These are phyloP conservation scores for Papilio polyxenes DNA, from an alignment of 1,140 invertebrate genomes.

Conservation along the genomic window DNA sequence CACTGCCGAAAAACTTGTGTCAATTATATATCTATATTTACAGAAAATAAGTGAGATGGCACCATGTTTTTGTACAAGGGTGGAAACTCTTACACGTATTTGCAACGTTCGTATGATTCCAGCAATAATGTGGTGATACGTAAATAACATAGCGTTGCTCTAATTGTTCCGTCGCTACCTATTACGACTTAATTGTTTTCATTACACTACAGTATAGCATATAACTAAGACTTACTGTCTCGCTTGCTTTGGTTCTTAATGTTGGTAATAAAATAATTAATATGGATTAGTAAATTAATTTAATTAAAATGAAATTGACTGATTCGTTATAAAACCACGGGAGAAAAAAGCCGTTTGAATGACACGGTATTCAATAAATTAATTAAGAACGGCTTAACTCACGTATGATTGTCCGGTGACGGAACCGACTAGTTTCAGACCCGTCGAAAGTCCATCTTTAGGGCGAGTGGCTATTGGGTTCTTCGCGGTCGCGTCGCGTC, in stretches of 20 bases:
- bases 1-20: too few species aligned
- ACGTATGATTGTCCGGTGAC: too few species aligned
- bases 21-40: too few species aligned
- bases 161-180: neutral
- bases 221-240: neutral
- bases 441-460: too few species aligned
- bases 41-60: too few species aligned
- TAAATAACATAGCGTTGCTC: neutral
- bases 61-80: too few species aligned
- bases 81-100: neutral
- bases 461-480: too few species aligned
- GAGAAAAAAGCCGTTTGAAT: too few species aligned
- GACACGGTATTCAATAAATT: too few species aligned
- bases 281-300: neutral
- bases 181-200: slow-evolving; percentile 19
- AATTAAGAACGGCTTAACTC: too few species aligned
- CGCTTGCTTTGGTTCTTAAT: neutral
- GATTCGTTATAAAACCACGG: neutral
- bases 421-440: too few species aligned
- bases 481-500: too few species aligned
- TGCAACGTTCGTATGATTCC: slow-evolving; percentile 3
- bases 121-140: slow-evolving; percentile 22
- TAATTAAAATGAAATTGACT: neutral
- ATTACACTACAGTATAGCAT: neutral
- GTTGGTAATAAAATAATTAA: neutral